A percentile compares a stretch with the other conserved stretches of the same genome.
Conservation (phyloP, 1,140 invertebrate species). For the Drosophila hydei region DNA sequence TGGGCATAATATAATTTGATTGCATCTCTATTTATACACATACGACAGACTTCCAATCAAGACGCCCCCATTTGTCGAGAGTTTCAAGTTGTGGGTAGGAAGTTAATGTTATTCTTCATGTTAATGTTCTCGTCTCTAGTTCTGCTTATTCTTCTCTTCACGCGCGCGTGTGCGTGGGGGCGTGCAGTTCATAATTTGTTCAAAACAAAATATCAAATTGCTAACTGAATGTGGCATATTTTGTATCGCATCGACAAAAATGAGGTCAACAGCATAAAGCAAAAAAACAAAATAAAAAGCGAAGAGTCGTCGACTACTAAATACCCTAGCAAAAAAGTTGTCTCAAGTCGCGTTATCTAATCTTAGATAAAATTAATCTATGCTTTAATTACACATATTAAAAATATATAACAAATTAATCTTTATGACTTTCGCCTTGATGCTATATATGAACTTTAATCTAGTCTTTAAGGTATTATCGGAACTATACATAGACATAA, state of each 20-base stretch:
- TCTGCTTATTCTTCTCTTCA: background rate
- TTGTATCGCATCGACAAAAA: conserved; percentile 39
- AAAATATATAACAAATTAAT: no score
- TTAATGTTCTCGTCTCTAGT: conserved; percentile 16
- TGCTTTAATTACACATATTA: no score
- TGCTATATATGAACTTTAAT: no score
- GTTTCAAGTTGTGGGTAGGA: conserved; percentile 29
- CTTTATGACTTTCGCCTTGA: no score
- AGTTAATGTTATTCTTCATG: conserved; percentile 25
- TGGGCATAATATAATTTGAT: conserved; percentile 72
- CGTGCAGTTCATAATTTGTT: conserved; percentile 44
- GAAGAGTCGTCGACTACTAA: background rate
- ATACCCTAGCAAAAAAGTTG: background rate
- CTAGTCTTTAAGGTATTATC: no score
- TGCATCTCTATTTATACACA: conserved; percentile 52
- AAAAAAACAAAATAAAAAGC: conserved; percentile 13
- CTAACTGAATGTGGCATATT: conserved; percentile 51
- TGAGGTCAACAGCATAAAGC: conserved; percentile 42
- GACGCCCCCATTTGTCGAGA: conserved; percentile 10
- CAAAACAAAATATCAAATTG: conserved; percentile 43
- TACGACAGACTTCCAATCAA: conserved; percentile 12
- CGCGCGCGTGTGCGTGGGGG: background rate
- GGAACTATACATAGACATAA: no score
- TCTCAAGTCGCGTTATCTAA: background rate
- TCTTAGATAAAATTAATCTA: background rate